Conservation (phyloP, 2,888 invertebrate genomes). For the Xestia xanthographa region DNA sequence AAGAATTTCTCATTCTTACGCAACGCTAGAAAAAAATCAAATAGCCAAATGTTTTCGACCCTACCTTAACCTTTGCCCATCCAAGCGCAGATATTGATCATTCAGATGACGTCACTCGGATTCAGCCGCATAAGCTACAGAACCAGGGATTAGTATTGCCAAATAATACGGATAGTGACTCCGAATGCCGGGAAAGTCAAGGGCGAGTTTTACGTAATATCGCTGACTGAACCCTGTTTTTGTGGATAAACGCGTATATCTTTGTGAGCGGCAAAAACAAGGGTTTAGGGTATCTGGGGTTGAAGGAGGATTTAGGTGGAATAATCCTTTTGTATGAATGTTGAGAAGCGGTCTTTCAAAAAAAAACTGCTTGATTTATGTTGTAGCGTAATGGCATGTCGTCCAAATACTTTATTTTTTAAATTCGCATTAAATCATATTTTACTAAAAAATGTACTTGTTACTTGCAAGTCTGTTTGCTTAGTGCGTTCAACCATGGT, state of each 20-base stretch:
- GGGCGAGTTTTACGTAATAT: constrained; percentile 50
- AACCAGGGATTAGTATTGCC: constrained; percentile 47
- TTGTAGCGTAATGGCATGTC: neutral
- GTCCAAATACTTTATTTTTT: neutral
- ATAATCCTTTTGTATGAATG: constrained; percentile 7
- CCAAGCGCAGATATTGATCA: constrained; percentile 44
- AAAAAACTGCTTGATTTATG: neutral
- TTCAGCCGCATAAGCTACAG: constrained; percentile 37
- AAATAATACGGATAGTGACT: constrained; percentile 48
- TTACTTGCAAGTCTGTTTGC: neutral
- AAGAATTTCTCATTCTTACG: constrained; percentile 22
- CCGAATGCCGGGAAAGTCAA: constrained; percentile 41
- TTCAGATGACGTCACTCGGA: constrained; percentile 35
- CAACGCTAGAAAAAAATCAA: constrained; percentile 15
- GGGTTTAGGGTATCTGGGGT: constrained; percentile 19
- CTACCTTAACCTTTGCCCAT: constrained; percentile 52
- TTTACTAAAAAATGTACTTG: neutral
- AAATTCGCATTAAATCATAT: neutral
- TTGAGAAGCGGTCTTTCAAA: neutral
- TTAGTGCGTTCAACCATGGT: neutral
- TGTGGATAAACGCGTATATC: constrained; percentile 30
- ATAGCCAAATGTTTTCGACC: constrained; percentile 34
- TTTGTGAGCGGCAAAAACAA: constrained; percentile 51
- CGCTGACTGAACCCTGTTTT: constrained; percentile 40
- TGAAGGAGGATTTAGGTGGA: constrained; percentile 12